Conservation (phyloP, 2,797 vertebrate genomes). For the Naso thynnoides region DNA sequence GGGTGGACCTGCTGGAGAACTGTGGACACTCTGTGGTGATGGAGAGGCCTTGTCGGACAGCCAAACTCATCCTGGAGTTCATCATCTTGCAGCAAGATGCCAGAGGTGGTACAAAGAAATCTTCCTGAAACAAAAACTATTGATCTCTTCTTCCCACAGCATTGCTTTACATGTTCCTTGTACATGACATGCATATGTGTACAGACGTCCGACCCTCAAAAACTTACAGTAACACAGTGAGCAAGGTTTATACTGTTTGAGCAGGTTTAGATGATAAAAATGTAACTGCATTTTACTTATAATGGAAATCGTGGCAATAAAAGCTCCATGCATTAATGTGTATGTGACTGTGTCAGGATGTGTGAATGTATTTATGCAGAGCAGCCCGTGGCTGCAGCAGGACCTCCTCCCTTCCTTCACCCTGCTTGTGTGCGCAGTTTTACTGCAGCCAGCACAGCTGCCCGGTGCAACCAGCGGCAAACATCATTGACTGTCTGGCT, state of each 20-base stretch:
- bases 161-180: slow-evolving; percentile 2
- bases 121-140: slow-evolving; percentile 55
- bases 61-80: slow-evolving; percentile 94
- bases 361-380: slow-evolving; percentile 40
- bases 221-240: not conserved
- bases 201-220: not conserved
- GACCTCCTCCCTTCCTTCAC: slow-evolving; percentile 32
- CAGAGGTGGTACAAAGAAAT: slow-evolving; percentile 86
- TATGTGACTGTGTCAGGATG: not conserved
- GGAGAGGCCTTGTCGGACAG: slow-evolving; percentile 93
- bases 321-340: slow-evolving; percentile 1
- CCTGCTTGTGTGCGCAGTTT: slow-evolving; percentile 54
- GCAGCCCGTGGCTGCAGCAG: slow-evolving; percentile 49
- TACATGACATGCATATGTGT: slow-evolving; percentile 4
- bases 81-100: slow-evolving; percentile 87
- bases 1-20: slow-evolving; percentile 94
- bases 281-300: slow-evolving; percentile 18
- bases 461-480: slow-evolving; percentile 43
- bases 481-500: slow-evolving; percentile 29
- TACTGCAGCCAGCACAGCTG: slow-evolving; percentile 67
- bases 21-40: slow-evolving; percentile 96
- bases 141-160: not conserved
- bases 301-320: slow-evolving; percentile 40
- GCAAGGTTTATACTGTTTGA: not conserved
- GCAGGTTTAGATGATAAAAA: not conserved